Base-by-base conservation (phyloP, 2,113 vertebrate species). In the Syrrhaptes paradoxus region DNA sequence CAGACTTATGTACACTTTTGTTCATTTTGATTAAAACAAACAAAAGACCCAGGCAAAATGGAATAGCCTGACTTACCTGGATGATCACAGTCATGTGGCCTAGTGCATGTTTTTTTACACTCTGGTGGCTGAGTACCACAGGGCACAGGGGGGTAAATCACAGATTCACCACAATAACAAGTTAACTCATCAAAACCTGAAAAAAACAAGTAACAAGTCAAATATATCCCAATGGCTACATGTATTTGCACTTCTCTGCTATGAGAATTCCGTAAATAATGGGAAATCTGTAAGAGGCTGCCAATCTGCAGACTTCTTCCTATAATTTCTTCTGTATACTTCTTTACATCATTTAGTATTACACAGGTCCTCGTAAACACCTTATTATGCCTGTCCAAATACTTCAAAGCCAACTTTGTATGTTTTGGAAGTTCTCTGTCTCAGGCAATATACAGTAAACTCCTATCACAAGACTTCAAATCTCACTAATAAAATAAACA, bases 151-250 rank as follows among this genome's bases (percentile, higher is more conserved):
- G 99, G 99, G 87, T 99, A 99, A 96, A 99, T 98, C 77, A 99
- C 98, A 1, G 98, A 99, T 74, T 98, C 98, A 4, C 99, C 99
- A 95, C 99, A 99, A 67, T 99, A 98, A 97, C 99, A 99, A 46
- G 99, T 98, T 96, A 99, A 98, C 95, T 99, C 99, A 7, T 99
- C 99, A 96, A 99, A 99, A 97, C 99, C 99, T 99, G 89, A 49
- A 95, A 79, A 22, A 75, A 90, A 57, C 13, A 76, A 81, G 43
- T 49, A 36, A 57, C 52, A 75, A 91, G 73, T 66, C 10, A 93
- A 89, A 96, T 66, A 46, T 8, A 94, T 48, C 16, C 17, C 25
- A 89, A 70, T 54, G 34, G 21, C 10, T 85, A 66, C 14, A 63
- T 7, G 17, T 28, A 77, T 67, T 71, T 89, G 25, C 14, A 75